Base-by-base conservation (phyloP, 2,113 vertebrate species). In the Peromyscus maniculatus region DNA sequence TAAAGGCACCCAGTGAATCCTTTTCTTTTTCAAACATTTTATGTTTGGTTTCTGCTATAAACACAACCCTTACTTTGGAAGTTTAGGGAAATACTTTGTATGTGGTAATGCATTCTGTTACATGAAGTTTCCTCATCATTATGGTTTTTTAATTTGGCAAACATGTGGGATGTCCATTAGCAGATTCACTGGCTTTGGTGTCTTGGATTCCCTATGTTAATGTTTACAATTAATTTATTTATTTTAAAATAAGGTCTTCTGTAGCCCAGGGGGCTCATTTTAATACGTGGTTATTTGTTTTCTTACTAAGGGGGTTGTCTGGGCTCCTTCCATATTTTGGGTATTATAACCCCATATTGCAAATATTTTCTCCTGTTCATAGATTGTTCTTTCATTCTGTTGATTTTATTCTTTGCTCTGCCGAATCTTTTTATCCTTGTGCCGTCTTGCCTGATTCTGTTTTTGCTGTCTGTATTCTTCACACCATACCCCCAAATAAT, bases 71-170 rank as follows among this genome's bases (percentile, higher is more conserved):
- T 69, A 57, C 8, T 49, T 92, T 72, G 59, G 59, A 94, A 94
- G 78, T 19, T 78, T 93, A 71, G 21, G 39, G 62, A 93, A 90
- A 96, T 69, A 11, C 17, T 83, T 96, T 82, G 9, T 84, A 91
- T 93, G 46, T 5, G 91, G 59, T 49, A 89, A 77, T 43, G 26
- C 26, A 80, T 62, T 59, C 2, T 33, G 71, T 78, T 59, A 55
- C 39, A 64, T 39, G 1, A 36, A 77, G 10, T 71, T 93, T 93
- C 94, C 21, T 39, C 36, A 69, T 66, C 82, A 39, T 64, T 79
- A 92, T 16, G 66, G 59, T 36, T 89, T 92, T 96, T 91, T 82
- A 75, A 91, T 91, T 92, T 55, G 67, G 49, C 24, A 97, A 96
- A 52, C 26, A 31, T 39, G n/a, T 52, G 49, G 89, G n/a, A 77